These are phyloP conservation scores for Drosophila merina DNA, from an alignment of 2,888 invertebrate genomes.

Conservation along the genomic window DNA sequence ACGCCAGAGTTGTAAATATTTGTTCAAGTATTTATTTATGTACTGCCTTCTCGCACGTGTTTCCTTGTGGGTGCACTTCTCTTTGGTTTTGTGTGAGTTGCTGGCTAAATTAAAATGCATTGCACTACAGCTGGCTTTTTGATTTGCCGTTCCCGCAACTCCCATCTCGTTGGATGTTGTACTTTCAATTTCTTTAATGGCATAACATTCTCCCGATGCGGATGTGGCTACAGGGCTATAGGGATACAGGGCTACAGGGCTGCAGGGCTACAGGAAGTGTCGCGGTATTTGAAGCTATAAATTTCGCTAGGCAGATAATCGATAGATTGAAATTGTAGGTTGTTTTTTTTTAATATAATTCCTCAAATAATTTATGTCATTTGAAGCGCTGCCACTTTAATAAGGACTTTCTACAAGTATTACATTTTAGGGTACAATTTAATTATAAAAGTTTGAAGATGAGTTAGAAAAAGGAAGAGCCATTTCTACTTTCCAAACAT, in stretches of 20 bases:
- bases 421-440: background rate
- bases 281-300: background rate
- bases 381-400: background rate
- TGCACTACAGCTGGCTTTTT: conserved; percentile 62
- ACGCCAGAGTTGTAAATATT: conserved; percentile 74
- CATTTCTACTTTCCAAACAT: background rate
- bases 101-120: conserved; percentile 73
- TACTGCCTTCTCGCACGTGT: conserved; percentile 53
- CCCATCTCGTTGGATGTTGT: conserved; percentile 25
- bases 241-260: no score
- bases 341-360: background rate
- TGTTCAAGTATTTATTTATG: conserved; percentile 78
- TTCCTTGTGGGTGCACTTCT: conserved; percentile 10
- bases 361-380: background rate
- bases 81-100: conserved; percentile 41
- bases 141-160: conserved; percentile 56
- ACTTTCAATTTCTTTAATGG: conserved; percentile 74
- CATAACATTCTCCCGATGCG: background rate
- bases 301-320: background rate
- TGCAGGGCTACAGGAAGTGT: background rate
- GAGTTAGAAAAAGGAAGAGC: background rate
- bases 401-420: background rate
- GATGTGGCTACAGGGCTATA: background rate
- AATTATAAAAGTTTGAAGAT: background rate
- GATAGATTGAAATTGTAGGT: background rate